A percentile compares a stretch with the other conserved stretches of the same genome.
Evolutionary conservation across 2,113 vertebrate species (phyloP).

Genomic region (Suricata suricatta): DNA sequence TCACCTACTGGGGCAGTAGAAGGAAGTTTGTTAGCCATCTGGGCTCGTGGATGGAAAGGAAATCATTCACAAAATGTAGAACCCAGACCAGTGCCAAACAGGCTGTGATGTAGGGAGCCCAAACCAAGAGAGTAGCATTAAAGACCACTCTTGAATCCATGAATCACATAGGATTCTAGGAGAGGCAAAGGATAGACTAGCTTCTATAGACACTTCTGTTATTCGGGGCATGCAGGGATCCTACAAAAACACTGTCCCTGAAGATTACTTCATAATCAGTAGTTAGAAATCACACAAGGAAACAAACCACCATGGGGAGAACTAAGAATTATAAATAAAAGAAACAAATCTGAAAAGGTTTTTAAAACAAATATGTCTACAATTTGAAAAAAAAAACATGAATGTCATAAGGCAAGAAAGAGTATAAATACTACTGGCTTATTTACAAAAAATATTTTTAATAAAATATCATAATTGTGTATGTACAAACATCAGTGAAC

Average conservation of each 20-base stretch:
- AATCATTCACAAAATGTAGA: neutral
- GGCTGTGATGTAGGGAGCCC: neutral
- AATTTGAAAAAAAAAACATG: neutral
- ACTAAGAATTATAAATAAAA: neutral
- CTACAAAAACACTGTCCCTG: neutral
- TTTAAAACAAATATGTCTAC: neutral
- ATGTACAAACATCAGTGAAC: neutral
- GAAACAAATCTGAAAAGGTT: neutral
- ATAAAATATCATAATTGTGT: neutral
- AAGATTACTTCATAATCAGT: neutral
- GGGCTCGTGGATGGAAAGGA: neutral
- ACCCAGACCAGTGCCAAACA: neutral
- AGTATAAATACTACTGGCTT: neutral
- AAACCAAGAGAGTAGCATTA: neutral
- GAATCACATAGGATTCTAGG: neutral
- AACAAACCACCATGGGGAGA: neutral
- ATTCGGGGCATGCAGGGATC: neutral
- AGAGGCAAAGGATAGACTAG: neutral
- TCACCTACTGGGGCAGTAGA: neutral
- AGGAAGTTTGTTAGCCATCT: neutral
- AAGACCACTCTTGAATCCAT: neutral
- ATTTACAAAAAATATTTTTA: neutral
- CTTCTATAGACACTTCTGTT: neutral
- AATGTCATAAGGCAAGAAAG: neutral
- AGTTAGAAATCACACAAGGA: neutral